phyloP scores from a whole-genome alignment of 2,888 invertebrate species.

The Zygothrica quintamaculata region DNA sequence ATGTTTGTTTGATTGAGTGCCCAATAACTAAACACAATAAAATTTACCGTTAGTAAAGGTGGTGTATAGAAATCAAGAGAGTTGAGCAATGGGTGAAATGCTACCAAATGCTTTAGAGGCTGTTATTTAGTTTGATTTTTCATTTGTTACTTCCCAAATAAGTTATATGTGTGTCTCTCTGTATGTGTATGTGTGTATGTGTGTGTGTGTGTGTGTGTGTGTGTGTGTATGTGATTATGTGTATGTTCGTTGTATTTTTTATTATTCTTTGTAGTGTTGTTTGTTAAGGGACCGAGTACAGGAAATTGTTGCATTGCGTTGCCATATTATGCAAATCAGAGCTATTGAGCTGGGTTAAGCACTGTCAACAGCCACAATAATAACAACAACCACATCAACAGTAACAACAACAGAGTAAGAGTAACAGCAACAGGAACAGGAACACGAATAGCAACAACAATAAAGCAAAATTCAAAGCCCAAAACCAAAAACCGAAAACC shows the following conservation, averaged over 20 bases:
- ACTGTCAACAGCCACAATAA: conserved; percentile 50
- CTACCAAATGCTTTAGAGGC: too few relatives aligned
- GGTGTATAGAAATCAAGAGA: too few relatives aligned
- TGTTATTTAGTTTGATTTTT: conserved; percentile 46
- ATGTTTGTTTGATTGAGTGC: conserved; percentile 64
- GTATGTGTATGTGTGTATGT: conserved; percentile 27
- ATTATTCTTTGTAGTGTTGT: conserved; percentile 4
- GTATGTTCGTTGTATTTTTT: not conserved
- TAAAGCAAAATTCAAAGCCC: conserved; percentile 29
- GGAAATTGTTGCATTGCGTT: conserved; percentile 74
- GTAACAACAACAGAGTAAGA: conserved; percentile 30
- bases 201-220: conserved; percentile 46
- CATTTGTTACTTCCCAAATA: conserved; percentile 56
- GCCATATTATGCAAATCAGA: conserved; percentile 73
- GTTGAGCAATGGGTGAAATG: too few relatives aligned
- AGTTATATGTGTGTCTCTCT: too few relatives aligned
- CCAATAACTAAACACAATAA: conserved; percentile 8
- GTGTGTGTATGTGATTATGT: not conserved
- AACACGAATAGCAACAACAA: conserved; percentile 18
- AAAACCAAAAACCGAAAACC: conserved; percentile 60
- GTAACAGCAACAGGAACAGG: conserved; percentile 22
- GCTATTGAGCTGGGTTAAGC: conserved; percentile 60
- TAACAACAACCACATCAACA: conserved; percentile 26
- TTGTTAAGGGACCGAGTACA: conserved; percentile 31
- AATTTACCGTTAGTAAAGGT: too few relatives aligned